These are phyloP conservation scores for Butorides virescens DNA, from an alignment of 2,113 vertebrate genomes.

Conservation along the genomic window DNA sequence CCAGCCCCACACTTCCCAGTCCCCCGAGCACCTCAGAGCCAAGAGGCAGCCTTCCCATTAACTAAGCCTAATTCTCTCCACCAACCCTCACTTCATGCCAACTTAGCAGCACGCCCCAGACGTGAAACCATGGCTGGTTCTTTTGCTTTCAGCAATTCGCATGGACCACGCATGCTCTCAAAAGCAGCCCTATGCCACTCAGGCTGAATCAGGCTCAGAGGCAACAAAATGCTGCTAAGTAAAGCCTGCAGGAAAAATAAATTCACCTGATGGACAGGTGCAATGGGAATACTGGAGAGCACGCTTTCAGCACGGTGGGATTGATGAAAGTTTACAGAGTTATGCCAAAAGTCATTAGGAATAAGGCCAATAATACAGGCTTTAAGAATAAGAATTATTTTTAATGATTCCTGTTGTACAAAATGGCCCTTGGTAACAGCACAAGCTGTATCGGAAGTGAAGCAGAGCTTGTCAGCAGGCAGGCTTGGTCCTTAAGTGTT, in stretches of 20 bases:
- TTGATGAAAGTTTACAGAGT: neutral
- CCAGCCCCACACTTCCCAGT: neutral
- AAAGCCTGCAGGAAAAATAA: neutral
- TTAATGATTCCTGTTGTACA: neutral
- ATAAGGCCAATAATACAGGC: neutral
- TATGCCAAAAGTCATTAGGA: neutral
- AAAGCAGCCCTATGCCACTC: neutral
- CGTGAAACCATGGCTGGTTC: neutral
- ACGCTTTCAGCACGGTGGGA: neutral
- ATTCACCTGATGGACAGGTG: neutral
- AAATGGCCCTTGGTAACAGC: neutral
- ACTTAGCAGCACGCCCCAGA: neutral
- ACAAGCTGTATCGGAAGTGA: neutral
- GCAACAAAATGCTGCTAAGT: neutral
- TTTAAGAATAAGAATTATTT: neutral
- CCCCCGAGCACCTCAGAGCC: neutral
- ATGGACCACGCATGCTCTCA: accelerated
- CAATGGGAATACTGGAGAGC: neutral
- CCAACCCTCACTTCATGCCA: neutral
- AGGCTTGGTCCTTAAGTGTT: neutral
- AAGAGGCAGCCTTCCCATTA: neutral
- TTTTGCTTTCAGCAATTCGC: neutral
- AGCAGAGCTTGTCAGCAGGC: neutral
- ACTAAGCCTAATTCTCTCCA: neutral
- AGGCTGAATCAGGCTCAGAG: neutral